Conservation (phyloP, 2,113 vertebrate genomes). For the Athene cunicularia region DNA sequence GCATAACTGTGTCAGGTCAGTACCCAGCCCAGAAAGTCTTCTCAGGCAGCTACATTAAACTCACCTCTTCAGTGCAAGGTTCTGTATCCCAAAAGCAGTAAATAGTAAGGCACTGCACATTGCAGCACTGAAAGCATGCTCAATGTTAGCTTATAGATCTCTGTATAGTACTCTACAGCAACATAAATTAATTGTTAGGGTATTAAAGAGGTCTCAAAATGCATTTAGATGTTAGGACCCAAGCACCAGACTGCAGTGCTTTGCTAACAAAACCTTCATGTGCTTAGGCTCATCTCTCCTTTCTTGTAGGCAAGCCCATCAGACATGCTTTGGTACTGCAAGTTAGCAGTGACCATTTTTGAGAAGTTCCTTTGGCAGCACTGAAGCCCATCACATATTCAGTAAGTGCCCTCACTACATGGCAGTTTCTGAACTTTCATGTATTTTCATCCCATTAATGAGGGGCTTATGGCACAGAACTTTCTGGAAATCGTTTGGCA, state of each 20-base stretch:
- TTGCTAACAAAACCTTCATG: not conserved
- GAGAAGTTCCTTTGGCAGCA: not conserved
- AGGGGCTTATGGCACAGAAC: not conserved
- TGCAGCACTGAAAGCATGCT: not conserved
- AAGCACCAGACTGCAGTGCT: not conserved
- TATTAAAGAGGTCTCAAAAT: not conserved
- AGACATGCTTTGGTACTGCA: not conserved
- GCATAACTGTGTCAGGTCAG: not conserved
- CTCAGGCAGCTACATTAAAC: not conserved
- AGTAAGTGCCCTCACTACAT: not conserved
- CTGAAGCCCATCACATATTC: rapidly evolving
- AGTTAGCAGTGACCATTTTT: not conserved
- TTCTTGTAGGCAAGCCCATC: not conserved
- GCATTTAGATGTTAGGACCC: not conserved
- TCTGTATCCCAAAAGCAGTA: not conserved
- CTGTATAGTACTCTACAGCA: not conserved
- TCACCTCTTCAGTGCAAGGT: rapidly evolving
- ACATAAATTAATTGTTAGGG: not conserved
- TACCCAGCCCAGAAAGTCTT: not conserved
- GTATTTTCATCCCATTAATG: not conserved
- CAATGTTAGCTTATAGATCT: not conserved
- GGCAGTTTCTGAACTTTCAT: not conserved
- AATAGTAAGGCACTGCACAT: rapidly evolving
- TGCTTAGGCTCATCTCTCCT: not conserved
- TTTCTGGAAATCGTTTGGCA: not conserved